phyloP scores from a whole-genome alignment of 1,140 invertebrate species.

The Sweltsa coloradensis region DNA sequence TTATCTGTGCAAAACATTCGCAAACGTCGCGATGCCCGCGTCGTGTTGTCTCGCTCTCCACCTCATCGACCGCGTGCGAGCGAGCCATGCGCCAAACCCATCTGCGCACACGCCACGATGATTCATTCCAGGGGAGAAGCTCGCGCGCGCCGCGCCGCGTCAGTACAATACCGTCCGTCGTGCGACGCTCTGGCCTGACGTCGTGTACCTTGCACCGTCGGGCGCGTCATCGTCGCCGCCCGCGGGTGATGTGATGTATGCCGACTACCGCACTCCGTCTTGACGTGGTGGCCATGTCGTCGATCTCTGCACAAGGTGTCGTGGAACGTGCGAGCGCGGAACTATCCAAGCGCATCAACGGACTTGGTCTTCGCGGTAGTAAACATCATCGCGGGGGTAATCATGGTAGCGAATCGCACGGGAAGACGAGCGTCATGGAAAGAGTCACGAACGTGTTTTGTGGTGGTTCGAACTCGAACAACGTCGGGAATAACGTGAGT shows the following conservation, averaged over 20 bases:
- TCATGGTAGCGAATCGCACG: slow-evolving; percentile 17
- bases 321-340: slow-evolving; percentile 80
- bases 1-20: too few species aligned
- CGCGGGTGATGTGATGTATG: not conserved
- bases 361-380: slow-evolving; percentile 55
- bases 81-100: too few species aligned
- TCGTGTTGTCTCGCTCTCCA: too few species aligned
- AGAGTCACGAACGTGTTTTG: slow-evolving; percentile 72
- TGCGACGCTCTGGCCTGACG: not conserved
- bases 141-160: too few species aligned
- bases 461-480: slow-evolving; percentile 29
- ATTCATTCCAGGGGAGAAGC: too few species aligned
- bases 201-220: not conserved
- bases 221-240: not conserved
- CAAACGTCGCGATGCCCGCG: too few species aligned
- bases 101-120: too few species aligned
- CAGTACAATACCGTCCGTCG: not conserved
- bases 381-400: slow-evolving; percentile 36
- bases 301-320: slow-evolving; percentile 62
- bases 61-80: too few species aligned
- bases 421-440: slow-evolving; percentile 63
- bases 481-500: slow-evolving; percentile 30
- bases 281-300: slow-evolving; percentile 9
- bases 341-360: slow-evolving; percentile 75
- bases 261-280: not conserved